These are phyloP conservation scores for Lampris incognitus DNA, from an alignment of 2,113 vertebrate species.

Conservation along the genomic window DNA sequence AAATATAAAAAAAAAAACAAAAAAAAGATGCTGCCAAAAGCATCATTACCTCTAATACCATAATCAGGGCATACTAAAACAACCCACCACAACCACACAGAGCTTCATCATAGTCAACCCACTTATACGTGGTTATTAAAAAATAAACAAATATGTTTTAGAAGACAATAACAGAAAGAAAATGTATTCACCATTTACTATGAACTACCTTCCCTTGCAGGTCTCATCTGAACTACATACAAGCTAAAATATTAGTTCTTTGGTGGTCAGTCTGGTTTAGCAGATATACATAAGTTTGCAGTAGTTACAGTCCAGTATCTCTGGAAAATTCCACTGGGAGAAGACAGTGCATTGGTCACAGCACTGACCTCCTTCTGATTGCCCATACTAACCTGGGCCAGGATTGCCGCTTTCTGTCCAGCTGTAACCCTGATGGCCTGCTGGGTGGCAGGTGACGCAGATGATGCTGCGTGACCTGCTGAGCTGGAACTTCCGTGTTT, in stretches of 20 bases:
- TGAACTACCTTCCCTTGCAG: no score
- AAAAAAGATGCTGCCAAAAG: slow-evolving; percentile 24
- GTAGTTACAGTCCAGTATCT: not conserved
- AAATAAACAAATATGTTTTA: no score
- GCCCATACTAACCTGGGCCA: slow-evolving; percentile 88
- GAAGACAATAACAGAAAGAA: no score
- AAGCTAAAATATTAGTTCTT: no score
- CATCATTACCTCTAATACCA: slow-evolving; percentile 35
- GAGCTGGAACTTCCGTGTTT: slow-evolving; percentile 87
- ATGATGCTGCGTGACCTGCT: slow-evolving; percentile 83
- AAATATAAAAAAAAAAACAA: not conserved
- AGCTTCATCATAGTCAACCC: not conserved
- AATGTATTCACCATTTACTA: no score
- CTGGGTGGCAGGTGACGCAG: slow-evolving; percentile 86
- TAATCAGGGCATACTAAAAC: slow-evolving; percentile 23
- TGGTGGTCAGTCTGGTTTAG: no score
- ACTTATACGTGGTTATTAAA: not conserved
- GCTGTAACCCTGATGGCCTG: slow-evolving; percentile 93
- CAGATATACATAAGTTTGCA: no score
- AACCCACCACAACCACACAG: not conserved
- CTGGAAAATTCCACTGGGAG: not conserved
- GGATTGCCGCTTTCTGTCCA: slow-evolving; percentile 93
- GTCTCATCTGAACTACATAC: no score
- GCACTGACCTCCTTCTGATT: not conserved
- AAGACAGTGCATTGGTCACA: not conserved